A percentile compares a stretch with the other conserved stretches of the same genome.
These are phyloP conservation scores for Stigmatopora nigra DNA, from an alignment of 2,113 vertebrate genomes.

Conservation along the genomic window DNA sequence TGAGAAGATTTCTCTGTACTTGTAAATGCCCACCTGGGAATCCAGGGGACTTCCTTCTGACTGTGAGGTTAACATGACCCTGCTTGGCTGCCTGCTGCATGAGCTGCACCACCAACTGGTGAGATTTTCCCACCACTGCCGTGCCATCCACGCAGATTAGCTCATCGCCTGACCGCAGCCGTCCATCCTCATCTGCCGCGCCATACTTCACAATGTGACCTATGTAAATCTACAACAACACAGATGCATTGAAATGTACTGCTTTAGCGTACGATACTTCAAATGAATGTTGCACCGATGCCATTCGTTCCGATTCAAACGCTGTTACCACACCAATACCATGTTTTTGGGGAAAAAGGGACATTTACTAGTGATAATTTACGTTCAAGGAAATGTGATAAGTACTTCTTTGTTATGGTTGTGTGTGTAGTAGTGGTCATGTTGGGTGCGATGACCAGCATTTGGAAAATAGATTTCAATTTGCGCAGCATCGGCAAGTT, in stretches of 20 bases:
- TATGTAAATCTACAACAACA: slow-evolving; percentile 81
- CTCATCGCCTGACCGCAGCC: slow-evolving; percentile 93
- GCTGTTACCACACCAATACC: no score
- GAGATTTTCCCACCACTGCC: slow-evolving; percentile 94
- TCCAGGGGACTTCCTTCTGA: slow-evolving; percentile 85
- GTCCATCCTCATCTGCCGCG: slow-evolving; percentile 91
- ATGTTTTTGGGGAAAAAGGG: no score
- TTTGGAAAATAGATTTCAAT: no score
- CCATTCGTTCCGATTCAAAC: no score
- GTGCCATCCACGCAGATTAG: slow-evolving; percentile 98
- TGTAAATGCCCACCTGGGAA: slow-evolving; percentile 73
- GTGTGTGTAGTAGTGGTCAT: no score
- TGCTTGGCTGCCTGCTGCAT: slow-evolving; percentile 99
- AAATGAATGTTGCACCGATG: no score
- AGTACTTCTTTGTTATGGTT: no score
- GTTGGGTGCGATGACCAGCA: no score
- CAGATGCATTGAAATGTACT: neutral
- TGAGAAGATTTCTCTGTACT: neutral
- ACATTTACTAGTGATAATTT: no score
- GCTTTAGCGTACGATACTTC: neutral
- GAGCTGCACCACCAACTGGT: slow-evolving; percentile 97
- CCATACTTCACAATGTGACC: slow-evolving; percentile 95
- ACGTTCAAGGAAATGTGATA: no score
- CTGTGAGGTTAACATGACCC: slow-evolving; percentile 93
- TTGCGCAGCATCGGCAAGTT: no score